phyloP scores from a whole-genome alignment of 2,797 vertebrate genomes.

The Megalops cyprinoides region DNA sequence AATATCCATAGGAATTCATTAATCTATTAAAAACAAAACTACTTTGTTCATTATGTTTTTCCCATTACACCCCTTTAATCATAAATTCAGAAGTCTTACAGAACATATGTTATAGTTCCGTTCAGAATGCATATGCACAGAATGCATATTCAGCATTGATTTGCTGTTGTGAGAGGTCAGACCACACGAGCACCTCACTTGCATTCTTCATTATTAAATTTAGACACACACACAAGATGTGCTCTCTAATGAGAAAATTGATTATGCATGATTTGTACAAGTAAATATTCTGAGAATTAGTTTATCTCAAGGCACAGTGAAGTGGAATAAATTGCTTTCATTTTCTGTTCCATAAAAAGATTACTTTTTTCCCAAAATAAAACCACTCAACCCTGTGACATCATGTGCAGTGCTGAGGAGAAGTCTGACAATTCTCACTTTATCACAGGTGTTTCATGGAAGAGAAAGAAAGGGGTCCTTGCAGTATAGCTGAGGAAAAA shows the following conservation, averaged over 20 bases:
- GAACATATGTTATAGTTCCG: too few relatives aligned
- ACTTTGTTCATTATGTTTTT: too few relatives aligned
- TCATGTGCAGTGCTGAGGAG: neutral
- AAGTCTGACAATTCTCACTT: slow-evolving; percentile 3
- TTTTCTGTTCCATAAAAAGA: neutral
- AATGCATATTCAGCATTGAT: neutral
- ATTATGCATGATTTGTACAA: slow-evolving; percentile 8
- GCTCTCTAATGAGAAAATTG: slow-evolving; percentile 7
- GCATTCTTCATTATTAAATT: neutral
- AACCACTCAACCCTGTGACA: neutral
- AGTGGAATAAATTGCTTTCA: neutral
- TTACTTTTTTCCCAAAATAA: slow-evolving; percentile 7
- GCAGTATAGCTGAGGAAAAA: slow-evolving; percentile 2
- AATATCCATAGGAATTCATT: too few relatives aligned
- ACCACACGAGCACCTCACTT: neutral
- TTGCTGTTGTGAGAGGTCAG: neutral
- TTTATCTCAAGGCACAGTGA: neutral
- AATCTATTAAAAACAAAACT: too few relatives aligned
- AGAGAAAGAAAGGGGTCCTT: neutral
- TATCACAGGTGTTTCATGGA: slow-evolving; percentile 9
- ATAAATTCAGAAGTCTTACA: too few relatives aligned
- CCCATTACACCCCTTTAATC: too few relatives aligned
- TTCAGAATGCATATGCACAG: too few relatives aligned
- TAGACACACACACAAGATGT: neutral
- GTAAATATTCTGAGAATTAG: neutral